Conservation (phyloP, 2,113 vertebrate genomes). For the Xiphias gladius region DNA sequence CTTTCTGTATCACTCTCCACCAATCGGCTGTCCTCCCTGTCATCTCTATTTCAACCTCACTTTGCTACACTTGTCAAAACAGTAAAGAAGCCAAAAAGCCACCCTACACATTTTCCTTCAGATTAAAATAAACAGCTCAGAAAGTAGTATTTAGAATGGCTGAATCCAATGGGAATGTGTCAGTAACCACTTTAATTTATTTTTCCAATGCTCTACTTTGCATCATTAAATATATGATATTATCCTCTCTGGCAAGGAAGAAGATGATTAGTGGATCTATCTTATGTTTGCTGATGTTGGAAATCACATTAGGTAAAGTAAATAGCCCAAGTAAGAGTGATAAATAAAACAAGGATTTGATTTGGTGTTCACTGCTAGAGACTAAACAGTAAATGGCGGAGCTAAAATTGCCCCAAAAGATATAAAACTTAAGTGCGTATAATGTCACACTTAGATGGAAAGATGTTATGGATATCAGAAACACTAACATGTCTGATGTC, state of each 20-base stretch:
- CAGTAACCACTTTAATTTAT: background rate
- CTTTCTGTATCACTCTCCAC: background rate
- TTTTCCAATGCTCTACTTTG: conserved; percentile 1
- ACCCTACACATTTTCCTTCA: background rate
- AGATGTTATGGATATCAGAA: background rate
- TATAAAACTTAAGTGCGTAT: background rate
- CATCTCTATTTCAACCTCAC: background rate
- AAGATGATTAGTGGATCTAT: background rate
- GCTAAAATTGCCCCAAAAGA: background rate
- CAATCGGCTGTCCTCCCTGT: background rate
- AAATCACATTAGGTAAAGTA: conserved; percentile 36
- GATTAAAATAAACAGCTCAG: background rate
- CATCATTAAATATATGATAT: conserved; percentile 36
- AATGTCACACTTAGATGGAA: background rate
- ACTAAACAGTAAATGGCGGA: background rate
- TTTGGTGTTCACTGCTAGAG: background rate
- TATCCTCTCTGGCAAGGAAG: conserved; percentile 12
- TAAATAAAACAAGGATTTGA: conserved; percentile 14
- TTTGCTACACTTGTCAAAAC: background rate
- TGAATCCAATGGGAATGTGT: conserved; percentile 6
- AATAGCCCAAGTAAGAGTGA: background rate
- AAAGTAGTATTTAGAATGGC: background rate
- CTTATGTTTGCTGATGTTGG: conserved; percentile 27
- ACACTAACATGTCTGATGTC: background rate
- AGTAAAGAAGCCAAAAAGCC: background rate